Conservation (phyloP, 1,140 invertebrate genomes). For the Drosophila biarmipes region DNA sequence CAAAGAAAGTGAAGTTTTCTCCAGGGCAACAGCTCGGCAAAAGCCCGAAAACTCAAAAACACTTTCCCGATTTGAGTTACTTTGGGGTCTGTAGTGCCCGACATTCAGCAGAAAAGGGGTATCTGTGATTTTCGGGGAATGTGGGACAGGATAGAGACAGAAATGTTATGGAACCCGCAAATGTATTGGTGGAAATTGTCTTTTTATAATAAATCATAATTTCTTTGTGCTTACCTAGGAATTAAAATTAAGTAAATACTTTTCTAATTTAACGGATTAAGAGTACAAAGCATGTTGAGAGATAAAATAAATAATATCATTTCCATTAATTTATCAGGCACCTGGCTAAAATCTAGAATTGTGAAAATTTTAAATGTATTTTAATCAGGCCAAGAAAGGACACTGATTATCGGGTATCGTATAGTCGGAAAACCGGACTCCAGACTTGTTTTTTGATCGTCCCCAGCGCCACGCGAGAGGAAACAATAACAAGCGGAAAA, state of each 20-base stretch:
- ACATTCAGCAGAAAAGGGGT: not conserved
- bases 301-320: too few relatives aligned
- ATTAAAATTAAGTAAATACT: not conserved
- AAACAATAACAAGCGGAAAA: conserved; percentile 32
- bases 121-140: not conserved
- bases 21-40: not conserved
- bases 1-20: not conserved
- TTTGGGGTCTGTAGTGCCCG: too few relatives aligned
- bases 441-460: not conserved
- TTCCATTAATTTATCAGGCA: too few relatives aligned
- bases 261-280: too few relatives aligned
- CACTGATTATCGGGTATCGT: conserved; percentile 32
- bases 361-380: not conserved
- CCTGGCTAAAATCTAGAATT: too few relatives aligned
- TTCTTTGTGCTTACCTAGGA: too few relatives aligned
- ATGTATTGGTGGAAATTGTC: too few relatives aligned
- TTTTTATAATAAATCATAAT: too few relatives aligned
- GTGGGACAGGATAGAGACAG: not conserved
- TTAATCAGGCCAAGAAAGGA: not conserved
- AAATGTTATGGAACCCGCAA: not conserved
- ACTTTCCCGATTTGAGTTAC: not conserved
- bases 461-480: not conserved
- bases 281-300: too few relatives aligned
- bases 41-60: not conserved
- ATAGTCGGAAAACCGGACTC: conserved; percentile 21